A percentile compares a stretch with the other conserved stretches of the same genome.
phyloP scores from a whole-genome alignment of 2,888 invertebrate species.

The Hypomecis atomaria region DNA sequence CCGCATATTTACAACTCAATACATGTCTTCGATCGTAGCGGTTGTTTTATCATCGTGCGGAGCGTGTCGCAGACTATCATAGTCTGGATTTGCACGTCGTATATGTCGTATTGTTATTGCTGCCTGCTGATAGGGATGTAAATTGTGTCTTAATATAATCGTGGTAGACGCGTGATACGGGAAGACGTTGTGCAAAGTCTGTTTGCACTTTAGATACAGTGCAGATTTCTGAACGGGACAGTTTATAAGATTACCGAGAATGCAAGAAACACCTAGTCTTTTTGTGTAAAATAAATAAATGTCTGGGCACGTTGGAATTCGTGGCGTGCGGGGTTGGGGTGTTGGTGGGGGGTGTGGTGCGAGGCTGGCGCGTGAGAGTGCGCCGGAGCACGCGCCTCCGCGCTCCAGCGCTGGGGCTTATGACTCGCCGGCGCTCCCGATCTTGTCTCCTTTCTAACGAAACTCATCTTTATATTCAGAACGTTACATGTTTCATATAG shows the following conservation, averaged over 20 bases:
- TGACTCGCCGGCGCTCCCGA: conserved; percentile 36
- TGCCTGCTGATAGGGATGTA: conserved; percentile 8
- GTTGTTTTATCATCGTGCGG: conserved; percentile 49
- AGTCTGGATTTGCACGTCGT: conserved; percentile 13
- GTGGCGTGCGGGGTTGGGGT: conserved; percentile 40
- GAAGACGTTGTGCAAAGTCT: conserved; percentile 11
- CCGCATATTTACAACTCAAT: conserved; percentile 60
- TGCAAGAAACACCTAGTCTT: conserved; percentile 9
- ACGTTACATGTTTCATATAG: conserved; percentile 41
- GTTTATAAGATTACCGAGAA: conserved; percentile 21
- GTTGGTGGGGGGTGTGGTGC: conserved; percentile 21
- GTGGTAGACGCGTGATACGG: neutral
- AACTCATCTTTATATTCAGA: conserved; percentile 43
- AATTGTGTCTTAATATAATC: conserved; percentile 2
- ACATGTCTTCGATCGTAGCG: conserved; percentile 50
- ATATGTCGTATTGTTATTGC: conserved; percentile 7
- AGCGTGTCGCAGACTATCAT: conserved; percentile 25
- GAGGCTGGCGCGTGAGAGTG: conserved; percentile 44
- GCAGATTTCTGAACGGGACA: conserved; percentile 7
- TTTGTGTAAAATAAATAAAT: conserved; percentile 59
- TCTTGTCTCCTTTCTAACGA: conserved; percentile 46
- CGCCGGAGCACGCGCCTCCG: conserved; percentile 48
- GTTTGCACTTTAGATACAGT: conserved; percentile 11
- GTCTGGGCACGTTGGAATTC: conserved; percentile 67
- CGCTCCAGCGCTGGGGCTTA: conserved; percentile 22